Percentiles rank a stretch among this genome's conserved stretches.
Evolutionary conservation across 2,888 invertebrate genomes (phyloP).

Genomic region (Cephus runcator): DNA sequence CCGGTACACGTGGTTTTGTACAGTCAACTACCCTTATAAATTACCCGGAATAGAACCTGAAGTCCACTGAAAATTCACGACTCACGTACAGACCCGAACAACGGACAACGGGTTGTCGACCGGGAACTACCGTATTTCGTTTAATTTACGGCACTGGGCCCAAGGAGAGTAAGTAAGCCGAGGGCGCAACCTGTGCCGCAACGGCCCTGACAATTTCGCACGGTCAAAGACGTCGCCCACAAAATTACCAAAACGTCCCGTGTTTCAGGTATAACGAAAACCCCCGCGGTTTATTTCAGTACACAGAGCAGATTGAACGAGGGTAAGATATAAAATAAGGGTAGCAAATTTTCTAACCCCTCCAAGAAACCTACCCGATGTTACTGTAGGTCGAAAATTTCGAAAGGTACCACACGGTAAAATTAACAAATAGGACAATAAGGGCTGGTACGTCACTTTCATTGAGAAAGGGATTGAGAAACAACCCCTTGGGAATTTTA

Average conservation of each 20-base stretch:
- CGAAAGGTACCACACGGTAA: background rate
- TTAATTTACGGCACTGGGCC: background rate
- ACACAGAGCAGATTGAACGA: background rate
- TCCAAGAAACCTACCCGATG: background rate
- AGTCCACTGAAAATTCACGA: background rate
- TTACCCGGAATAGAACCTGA: conserved; percentile 6
- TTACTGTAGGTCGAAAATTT: background rate
- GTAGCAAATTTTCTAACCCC: background rate
- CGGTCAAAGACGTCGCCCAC: background rate
- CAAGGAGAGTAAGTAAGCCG: background rate
- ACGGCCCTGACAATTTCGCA: background rate
- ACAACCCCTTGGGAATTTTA: background rate
- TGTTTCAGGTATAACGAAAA: background rate
- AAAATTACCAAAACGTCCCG: background rate
- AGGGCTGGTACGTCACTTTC: background rate
- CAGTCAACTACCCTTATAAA: conserved; percentile 24
- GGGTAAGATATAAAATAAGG: background rate
- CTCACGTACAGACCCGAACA: conserved; percentile 1
- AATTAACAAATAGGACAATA: background rate
- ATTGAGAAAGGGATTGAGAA: background rate
- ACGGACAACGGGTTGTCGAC: conserved; percentile 19
- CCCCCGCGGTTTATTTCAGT: background rate
- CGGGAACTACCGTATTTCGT: background rate
- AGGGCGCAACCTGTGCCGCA: background rate
- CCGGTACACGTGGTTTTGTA: background rate